phyloP scores from a whole-genome alignment of 1,140 invertebrate genomes.

The Magallana gigas region DNA sequence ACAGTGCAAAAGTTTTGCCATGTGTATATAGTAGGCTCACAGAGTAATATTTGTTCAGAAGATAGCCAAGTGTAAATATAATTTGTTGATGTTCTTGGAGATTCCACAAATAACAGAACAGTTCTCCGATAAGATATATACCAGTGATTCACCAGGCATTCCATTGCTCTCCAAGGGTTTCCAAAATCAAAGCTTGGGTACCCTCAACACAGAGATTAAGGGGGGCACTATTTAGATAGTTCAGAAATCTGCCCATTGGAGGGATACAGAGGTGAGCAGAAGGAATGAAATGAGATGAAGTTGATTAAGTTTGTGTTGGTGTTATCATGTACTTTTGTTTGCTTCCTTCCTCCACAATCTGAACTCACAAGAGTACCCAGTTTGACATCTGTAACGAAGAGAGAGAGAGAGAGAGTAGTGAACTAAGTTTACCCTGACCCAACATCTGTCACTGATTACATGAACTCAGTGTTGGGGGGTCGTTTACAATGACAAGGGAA shows the following conservation, averaged over 20 bases:
- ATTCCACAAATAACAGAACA: constrained; percentile 34
- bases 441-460: constrained; percentile 13
- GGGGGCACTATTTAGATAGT: not conserved
- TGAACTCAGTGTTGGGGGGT: not conserved
- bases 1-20: not conserved
- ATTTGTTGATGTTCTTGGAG: constrained; percentile 35
- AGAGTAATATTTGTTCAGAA: constrained; percentile 32
- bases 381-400: constrained; percentile 1
- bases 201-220: not conserved
- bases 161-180: constrained; percentile 18
- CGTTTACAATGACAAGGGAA: not conserved
- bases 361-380: not conserved
- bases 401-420: not conserved
- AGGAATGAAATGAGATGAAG: not conserved
- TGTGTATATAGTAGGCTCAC: not conserved
- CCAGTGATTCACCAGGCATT: constrained; percentile 27
- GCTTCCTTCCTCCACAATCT: not conserved
- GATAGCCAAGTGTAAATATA: constrained; percentile 31
- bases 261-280: not conserved
- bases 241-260: not conserved
- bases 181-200: not conserved
- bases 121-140: constrained; percentile 19
- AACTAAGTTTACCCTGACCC: not conserved
- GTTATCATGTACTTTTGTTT: constrained; percentile 8
- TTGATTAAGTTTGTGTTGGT: not conserved